Evolutionary conservation across 2,113 vertebrate species (phyloP).

Genomic region (Pholis gunnellus): DNA sequence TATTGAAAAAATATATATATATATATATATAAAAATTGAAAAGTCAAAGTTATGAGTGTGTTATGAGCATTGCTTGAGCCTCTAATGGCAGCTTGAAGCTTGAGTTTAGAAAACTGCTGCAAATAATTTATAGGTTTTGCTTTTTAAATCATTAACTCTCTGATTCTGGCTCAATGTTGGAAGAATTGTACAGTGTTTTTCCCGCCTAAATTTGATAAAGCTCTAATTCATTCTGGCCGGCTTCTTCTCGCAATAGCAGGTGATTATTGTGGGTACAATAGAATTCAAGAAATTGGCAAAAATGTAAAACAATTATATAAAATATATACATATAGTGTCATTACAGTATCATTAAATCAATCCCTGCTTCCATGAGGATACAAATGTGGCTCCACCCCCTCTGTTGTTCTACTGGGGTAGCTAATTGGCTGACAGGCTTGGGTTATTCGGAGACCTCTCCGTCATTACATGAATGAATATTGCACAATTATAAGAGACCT

Average conservation of each 20-base stretch:
- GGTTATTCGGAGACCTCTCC: neutral
- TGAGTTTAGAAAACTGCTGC: neutral
- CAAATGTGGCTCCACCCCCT: neutral
- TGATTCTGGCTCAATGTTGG: slow-evolving; percentile 31
- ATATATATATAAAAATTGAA: neutral
- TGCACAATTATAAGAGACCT: neutral
- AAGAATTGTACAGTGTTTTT: neutral
- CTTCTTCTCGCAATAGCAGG: neutral
- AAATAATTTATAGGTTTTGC: slow-evolving; percentile 30
- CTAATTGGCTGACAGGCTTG: slow-evolving; percentile 5
- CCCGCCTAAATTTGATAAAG: slow-evolving; percentile 2
- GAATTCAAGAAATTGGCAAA: neutral
- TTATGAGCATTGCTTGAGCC: neutral
- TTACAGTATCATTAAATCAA: neutral
- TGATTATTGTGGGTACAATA: neutral
- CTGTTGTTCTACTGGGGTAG: neutral
- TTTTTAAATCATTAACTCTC: slow-evolving; percentile 25
- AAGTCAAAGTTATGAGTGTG: neutral
- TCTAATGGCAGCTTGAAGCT: neutral
- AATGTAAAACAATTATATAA: neutral
- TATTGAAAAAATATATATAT: too few relatives aligned
- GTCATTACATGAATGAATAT: slow-evolving; percentile 15
- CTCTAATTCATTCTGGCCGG: neutral
- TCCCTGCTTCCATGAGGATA: neutral
- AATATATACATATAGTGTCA: neutral